Conservation (phyloP, 1,140 invertebrate genomes). For the Trachymyrmex cornetzi region DNA sequence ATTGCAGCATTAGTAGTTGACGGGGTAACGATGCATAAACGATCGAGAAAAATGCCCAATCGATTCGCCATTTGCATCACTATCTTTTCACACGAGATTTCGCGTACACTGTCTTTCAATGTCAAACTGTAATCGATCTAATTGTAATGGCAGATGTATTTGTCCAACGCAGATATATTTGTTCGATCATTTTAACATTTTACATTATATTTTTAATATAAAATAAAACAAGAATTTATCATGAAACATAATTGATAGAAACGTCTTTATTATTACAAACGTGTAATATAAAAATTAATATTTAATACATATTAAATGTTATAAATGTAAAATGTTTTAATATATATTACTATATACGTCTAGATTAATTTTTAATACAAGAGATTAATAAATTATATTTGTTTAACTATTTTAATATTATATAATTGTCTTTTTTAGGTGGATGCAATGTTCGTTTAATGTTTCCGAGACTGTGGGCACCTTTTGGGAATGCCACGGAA, state of each 20-base stretch:
- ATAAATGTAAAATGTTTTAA: not conserved
- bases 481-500: slow-evolving; percentile 81
- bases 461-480: slow-evolving; percentile 85
- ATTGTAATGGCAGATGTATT: not conserved
- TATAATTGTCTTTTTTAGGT: slow-evolving; percentile 63
- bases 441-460: slow-evolving; percentile 85
- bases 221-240: not conserved
- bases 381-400: not conserved
- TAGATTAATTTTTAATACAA: not conserved
- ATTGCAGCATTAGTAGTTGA: slow-evolving; percentile 53
- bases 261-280: not conserved
- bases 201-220: not conserved
- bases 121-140: not conserved
- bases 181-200: not conserved
- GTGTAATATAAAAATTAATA: not conserved
- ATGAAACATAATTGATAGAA: not conserved
- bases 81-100: slow-evolving; percentile 26
- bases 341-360: not conserved
- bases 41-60: slow-evolving; percentile 58
- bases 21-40: slow-evolving; percentile 69
- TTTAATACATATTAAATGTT: not conserved
- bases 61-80: not conserved
- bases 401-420: not conserved
- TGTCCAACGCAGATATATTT: not conserved
- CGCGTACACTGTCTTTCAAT: not conserved